Evolutionary conservation across 1,140 invertebrate genomes (phyloP).

Genomic region (Manduca sexta): DNA sequence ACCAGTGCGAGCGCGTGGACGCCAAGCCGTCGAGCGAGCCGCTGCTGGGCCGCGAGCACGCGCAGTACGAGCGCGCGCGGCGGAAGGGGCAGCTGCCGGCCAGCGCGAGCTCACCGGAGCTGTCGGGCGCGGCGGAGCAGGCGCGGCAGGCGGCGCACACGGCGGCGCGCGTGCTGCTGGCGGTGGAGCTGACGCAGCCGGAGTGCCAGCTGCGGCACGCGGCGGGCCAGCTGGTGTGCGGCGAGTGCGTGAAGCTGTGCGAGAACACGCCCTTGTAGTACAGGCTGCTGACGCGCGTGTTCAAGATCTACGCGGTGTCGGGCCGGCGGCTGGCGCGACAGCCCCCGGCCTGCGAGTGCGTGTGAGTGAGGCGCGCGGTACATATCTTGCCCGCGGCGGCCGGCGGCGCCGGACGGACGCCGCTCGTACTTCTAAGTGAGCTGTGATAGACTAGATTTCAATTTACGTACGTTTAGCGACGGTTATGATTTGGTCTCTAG

Average conservation of each 20-base stretch:
- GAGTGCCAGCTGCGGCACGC: conserved; percentile 31
- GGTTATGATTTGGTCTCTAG: conserved; percentile 38
- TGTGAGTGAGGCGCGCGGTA: conserved; percentile 28
- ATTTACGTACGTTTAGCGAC: conserved; percentile 41
- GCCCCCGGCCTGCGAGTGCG: conserved; percentile 23
- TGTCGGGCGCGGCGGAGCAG: conserved; percentile 51
- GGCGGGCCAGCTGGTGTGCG: conserved; percentile 35
- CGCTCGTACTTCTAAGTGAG: conserved; percentile 55
- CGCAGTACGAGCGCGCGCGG: conserved; percentile 29
- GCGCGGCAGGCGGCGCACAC: conserved; percentile 62
- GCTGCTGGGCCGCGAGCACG: conserved; percentile 61
- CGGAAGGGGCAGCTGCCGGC: conserved; percentile 42
- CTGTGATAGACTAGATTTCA: conserved; percentile 68
- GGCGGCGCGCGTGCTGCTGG: conserved; percentile 55
- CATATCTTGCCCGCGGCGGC: conserved; percentile 19
- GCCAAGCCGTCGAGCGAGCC: conserved; percentile 61
- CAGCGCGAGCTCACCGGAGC: conserved; percentile 70
- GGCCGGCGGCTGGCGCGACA: conserved; percentile 22
- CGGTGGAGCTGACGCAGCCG: conserved; percentile 53
- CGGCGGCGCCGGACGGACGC: conserved; percentile 14
- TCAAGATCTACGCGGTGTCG: conserved; percentile 60
- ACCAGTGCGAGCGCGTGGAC: conserved; percentile 23
- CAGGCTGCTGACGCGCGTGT: conserved; percentile 65
- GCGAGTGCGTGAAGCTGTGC: conserved; percentile 33
- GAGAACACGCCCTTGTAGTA: conserved; percentile 65